These are phyloP conservation scores for Melanchra persicariae DNA, from an alignment of 2,888 invertebrate species.

Conservation along the genomic window DNA sequence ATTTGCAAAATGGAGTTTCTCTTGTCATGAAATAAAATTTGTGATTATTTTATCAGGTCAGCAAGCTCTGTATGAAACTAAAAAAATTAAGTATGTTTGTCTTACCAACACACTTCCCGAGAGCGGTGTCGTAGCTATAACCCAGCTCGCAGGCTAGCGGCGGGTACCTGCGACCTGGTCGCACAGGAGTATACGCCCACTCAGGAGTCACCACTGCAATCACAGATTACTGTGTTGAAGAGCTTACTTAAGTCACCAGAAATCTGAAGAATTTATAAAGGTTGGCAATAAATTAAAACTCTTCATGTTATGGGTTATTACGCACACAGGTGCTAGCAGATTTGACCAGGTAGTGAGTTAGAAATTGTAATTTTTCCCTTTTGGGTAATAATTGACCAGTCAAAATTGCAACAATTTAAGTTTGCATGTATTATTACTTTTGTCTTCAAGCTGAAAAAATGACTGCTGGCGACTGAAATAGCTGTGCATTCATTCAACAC, in stretches of 20 bases:
- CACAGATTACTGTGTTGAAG: neutral
- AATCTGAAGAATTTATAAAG: neutral
- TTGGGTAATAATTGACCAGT: too few species aligned
- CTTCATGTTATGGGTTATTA: neutral
- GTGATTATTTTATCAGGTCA: too few species aligned
- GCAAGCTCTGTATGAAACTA: too few species aligned
- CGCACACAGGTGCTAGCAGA: neutral
- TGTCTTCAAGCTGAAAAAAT: too few species aligned
- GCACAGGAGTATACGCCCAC: conserved; percentile 66
- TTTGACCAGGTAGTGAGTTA: neutral
- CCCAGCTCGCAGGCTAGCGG: conserved; percentile 80
- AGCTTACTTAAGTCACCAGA: neutral
- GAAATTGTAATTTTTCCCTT: neutral
- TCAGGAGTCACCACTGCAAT: conserved; percentile 53
- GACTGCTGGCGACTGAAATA: too few species aligned
- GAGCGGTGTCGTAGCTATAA: conserved; percentile 74
- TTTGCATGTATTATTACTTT: too few species aligned
- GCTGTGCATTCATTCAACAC: too few species aligned
- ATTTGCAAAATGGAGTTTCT: too few species aligned
- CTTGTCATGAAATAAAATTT: too few species aligned
- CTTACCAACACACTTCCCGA: conserved; percentile 83
- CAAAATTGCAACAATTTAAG: neutral
- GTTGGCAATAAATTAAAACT: neutral
- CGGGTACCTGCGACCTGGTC: conserved; percentile 68
- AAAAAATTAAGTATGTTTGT: too few species aligned